Evolutionary conservation across 2,888 invertebrate species (phyloP).

Genomic region (Ecdyonurus torrentis): DNA sequence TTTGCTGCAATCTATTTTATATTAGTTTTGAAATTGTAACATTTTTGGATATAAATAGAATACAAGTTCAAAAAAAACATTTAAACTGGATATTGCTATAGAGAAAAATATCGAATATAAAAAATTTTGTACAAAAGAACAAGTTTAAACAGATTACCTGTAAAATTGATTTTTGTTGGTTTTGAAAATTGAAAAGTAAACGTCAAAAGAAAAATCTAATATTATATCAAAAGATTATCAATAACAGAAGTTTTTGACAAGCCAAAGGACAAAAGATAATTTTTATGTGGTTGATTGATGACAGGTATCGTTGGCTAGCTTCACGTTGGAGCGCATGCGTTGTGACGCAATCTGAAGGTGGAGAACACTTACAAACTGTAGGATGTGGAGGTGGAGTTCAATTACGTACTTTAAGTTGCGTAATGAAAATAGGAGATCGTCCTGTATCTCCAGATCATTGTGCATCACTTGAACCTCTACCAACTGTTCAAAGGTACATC

Average conservation of each 20-base stretch:
- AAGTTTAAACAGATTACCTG: too few relatives aligned
- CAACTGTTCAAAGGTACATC: slow-evolving; percentile 34
- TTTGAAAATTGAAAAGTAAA: too few relatives aligned
- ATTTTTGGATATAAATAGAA: too few relatives aligned
- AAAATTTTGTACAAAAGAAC: too few relatives aligned
- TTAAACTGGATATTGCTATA: too few relatives aligned
- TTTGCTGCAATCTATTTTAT: too few relatives aligned
- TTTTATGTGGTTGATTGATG: slow-evolving; percentile 8
- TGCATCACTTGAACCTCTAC: slow-evolving; percentile 32
- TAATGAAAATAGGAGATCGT: slow-evolving; percentile 27
- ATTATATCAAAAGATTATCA: neutral
- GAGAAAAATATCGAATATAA: too few relatives aligned
- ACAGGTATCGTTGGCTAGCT: slow-evolving; percentile 29
- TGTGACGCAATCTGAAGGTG: slow-evolving; percentile 14
- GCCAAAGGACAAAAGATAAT: neutral
- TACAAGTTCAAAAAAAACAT: too few relatives aligned
- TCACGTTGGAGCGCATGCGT: slow-evolving; percentile 32
- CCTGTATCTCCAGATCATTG: slow-evolving; percentile 33
- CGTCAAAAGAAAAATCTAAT: neutral
- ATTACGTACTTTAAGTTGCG: slow-evolving; percentile 36
- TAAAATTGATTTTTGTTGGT: too few relatives aligned
- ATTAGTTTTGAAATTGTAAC: too few relatives aligned
- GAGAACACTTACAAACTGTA: slow-evolving; percentile 24
- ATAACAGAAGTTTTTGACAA: neutral
- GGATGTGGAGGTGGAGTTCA: slow-evolving; percentile 41